Conservation (phyloP, 2,797 vertebrate genomes). For the Lateolabrax maculatus region DNA sequence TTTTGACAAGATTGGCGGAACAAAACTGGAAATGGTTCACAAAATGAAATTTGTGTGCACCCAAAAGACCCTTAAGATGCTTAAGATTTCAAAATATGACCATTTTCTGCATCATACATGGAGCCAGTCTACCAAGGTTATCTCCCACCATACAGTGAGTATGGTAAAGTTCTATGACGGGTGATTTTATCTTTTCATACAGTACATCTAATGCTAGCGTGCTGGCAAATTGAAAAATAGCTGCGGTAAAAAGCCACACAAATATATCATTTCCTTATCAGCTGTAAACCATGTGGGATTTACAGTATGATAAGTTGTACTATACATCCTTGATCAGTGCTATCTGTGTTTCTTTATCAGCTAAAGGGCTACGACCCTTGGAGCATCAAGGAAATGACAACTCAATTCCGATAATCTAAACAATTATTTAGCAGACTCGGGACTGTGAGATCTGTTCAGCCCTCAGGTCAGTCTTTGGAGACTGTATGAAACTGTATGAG, state of each 20-base stretch:
- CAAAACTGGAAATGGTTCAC: not conserved
- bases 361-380: conserved; percentile 34
- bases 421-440: conserved; percentile 57
- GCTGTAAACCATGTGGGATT: conserved; percentile 40
- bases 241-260: conserved; percentile 46
- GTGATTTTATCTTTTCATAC: conserved; percentile 54
- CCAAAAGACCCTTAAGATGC: conserved; percentile 16
- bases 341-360: conserved; percentile 42
- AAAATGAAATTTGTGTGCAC: conserved; percentile 1
- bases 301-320: conserved; percentile 48
- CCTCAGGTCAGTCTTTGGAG: conserved; percentile 40
- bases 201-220: conserved; percentile 23
- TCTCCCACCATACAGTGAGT: conserved; percentile 26
- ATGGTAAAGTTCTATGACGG: conserved; percentile 37
- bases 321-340: conserved; percentile 44
- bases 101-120: conserved; percentile 22
- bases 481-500: conserved; percentile 10
- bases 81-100: conserved; percentile 30
- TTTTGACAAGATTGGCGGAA: conserved; percentile 1
- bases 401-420: conserved; percentile 53
- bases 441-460: conserved; percentile 23
- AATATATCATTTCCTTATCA: conserved; percentile 51
- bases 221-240: conserved; percentile 51
- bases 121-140: conserved; percentile 40
- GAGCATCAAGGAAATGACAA: conserved; percentile 59